A percentile compares a stretch with the other conserved stretches of the same genome.
phyloP scores from a whole-genome alignment of 2,888 invertebrate species.

The Athalia circularis region DNA sequence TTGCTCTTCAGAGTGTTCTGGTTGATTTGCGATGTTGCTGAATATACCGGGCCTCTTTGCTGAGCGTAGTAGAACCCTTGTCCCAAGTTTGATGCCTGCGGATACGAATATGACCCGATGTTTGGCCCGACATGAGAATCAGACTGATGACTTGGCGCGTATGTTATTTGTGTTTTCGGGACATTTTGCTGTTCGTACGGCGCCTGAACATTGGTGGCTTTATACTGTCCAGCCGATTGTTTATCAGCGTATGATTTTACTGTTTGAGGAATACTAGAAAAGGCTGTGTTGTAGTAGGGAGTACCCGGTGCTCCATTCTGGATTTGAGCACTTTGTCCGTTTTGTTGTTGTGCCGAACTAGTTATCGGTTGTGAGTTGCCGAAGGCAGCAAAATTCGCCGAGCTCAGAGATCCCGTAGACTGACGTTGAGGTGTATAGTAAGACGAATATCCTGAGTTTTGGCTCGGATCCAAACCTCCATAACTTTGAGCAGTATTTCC shows the following conservation, averaged over 20 bases:
- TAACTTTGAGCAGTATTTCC: constrained; percentile 9
- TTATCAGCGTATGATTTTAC: constrained; percentile 32
- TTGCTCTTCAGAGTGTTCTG: constrained; percentile 48
- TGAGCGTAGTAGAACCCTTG: constrained; percentile 37
- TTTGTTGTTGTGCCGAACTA: constrained; percentile 23
- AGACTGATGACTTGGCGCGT: constrained; percentile 42
- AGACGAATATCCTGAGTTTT: not conserved
- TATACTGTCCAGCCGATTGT: not conserved
- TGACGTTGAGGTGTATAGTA: not conserved
- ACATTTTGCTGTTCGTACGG: constrained; percentile 3
- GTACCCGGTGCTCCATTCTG: constrained; percentile 25
- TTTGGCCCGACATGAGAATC: constrained; percentile 1
- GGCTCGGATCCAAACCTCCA: not conserved
- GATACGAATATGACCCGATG: constrained; percentile 12
- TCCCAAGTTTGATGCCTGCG: not conserved
- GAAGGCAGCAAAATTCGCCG: not conserved
- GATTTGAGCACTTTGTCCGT: constrained; percentile 14
- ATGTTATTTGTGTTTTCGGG: constrained; percentile 10
- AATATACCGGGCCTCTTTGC: constrained; percentile 12
- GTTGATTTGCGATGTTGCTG: constrained; percentile 31
- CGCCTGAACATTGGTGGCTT: not conserved
- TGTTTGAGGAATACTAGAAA: not conserved
- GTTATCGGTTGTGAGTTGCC: constrained; percentile 4
- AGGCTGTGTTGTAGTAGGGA: constrained; percentile 25
- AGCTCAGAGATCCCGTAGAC: not conserved